Base-by-base conservation (phyloP, 2,888 invertebrate genomes). In the Ypsolopha scabrella region DNA sequence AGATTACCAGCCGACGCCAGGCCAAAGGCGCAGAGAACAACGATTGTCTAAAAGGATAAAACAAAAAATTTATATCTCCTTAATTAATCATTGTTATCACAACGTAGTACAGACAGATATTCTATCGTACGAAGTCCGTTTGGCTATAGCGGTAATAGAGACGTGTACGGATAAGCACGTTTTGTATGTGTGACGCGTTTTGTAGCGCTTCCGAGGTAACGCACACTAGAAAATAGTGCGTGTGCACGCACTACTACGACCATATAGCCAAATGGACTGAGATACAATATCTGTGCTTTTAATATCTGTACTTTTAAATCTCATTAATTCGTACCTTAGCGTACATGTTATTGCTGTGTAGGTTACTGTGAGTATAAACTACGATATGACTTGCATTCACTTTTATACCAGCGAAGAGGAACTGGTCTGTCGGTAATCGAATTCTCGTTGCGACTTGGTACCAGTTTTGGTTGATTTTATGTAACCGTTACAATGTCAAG, bases 1-100 rank as follows among this genome's bases (percentile, higher is more conserved):
- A 86, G 57, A 51, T 71, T 54, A 46, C 88, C 88, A 54, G 87
- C 88, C 59, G 71, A 75, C 57, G 76, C 80, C 37, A 72, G 70
- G 41, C 83, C 81, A 65, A 87, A 67, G 55, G 72, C 59, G 54
- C 83, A 70, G 59, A 72, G 76, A 53, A 88, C 62, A 36, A 80
- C 63, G 57, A 87, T 62, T 54, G 82, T 63, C 80, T 54, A 50
- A 4, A 54, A 52, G 11, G 1, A 33, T 38, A 38, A 39, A 24
- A 13, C 8, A 41, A 41, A 41, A 46, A 36, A 24, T 24, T 3
- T 3, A 24, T 24, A 24, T 24, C 24, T n/a, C n/a, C n/a, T n/a
- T n/a, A n/a, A n/a, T n/a, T n/a, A n/a, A n/a, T n/a, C n/a, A n/a
- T n/a, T n/a, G n/a, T n/a, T n/a, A 24, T 24, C 24, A 24, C 24